Base-by-base conservation (phyloP, 2,797 vertebrate genomes). In the Coracias cyanogaster region DNA sequence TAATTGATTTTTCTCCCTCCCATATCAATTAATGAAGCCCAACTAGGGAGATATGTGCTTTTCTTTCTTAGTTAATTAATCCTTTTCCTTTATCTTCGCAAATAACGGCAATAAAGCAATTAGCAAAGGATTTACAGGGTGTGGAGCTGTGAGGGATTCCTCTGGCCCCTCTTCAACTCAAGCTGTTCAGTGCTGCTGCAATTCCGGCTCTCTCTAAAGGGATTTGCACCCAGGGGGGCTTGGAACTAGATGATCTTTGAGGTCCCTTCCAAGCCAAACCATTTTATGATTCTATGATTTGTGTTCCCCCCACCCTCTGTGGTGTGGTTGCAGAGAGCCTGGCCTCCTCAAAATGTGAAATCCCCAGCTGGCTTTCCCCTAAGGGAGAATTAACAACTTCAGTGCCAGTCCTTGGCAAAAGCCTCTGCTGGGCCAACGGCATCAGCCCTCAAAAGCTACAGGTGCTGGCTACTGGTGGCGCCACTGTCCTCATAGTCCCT, bases 71-170 rank as follows among this genome's bases (percentile, higher is more conserved):
- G 77, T 92, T 92, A 91, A 95, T 96, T 92, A 95, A 95, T 96
- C 88, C 73, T 77, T 92, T 89, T 85, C 74, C 92, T 93, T 96
- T 96, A 95, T 95, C 95, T 95, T 82, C 90, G 71, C 92, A 93
- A 96, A 95, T 90, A 96, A 93, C 39, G 15, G 90, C 95, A 92
- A 92, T 96, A 96, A 97, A 97, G 88, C 91, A 94, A 96, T 97
- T 96, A 96, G 83, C 86, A 92, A 78, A 96, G 94, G 95, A 95
- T 97, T 97, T 96, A 89, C 83, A 95, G 94, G 91, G 88, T 96
- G 93, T 95, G 86, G 92, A 93, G 57, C 37, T 78, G 90, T 37
- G 73, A 89, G 80, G 91, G 80, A 95, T 95, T 94, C 67, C 73
- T 84, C 71, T 58, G 74, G 71, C 86, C 24, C 39, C 52, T 96